Evolutionary conservation across 2,113 vertebrate genomes (phyloP), one percentile per base, ranked within the genome.

Genomic region (Tauraco erythrolophus): DNA sequence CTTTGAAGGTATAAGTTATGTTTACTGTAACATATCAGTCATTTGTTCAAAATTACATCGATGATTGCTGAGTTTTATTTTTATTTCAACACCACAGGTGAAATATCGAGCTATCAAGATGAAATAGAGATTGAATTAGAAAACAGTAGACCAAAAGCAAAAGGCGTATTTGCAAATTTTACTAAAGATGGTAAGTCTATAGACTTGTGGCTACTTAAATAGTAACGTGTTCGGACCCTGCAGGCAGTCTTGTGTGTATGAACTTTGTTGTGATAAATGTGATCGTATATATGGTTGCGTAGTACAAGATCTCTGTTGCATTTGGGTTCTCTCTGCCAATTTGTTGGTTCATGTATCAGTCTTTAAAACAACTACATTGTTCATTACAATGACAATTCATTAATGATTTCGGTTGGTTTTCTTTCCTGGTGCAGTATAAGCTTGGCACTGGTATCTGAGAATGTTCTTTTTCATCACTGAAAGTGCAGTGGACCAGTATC

Each of bases 91-190:
- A 14, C 87, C 75, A 48, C 97, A 99, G 99, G 99, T 92, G 99
- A 99, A 95, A 99, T 99, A 94, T 98, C 98, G 19, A 97, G 95
- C 88, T 99, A 99, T 96, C 99, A 99, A 96, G 99, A 99, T 33
- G 99, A 99, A 82, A 99, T 99, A 30, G 99, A 99, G 92, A 98
- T 98, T 33, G 99, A 99, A 92, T 98, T 99, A 28, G 98, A 99
- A 94, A 99, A 78, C 95, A 98, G 98, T 51, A 96, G 99, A 70
- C 99, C 99, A 2, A 99, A 99, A 97, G 97, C 98, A 51, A 99
- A 98, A 96, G 99, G 99, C 3, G 96, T 99, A 12, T 99, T 99
- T 48, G 98, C 99, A 61, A 98, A 98, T 70, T 99, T 98, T 74
- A 54, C 97, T 4, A 99, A 98, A 97, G 98, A 98, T 31, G 98